Conservation (phyloP, 2,113 vertebrate species). For the Mobula hypostoma region DNA sequence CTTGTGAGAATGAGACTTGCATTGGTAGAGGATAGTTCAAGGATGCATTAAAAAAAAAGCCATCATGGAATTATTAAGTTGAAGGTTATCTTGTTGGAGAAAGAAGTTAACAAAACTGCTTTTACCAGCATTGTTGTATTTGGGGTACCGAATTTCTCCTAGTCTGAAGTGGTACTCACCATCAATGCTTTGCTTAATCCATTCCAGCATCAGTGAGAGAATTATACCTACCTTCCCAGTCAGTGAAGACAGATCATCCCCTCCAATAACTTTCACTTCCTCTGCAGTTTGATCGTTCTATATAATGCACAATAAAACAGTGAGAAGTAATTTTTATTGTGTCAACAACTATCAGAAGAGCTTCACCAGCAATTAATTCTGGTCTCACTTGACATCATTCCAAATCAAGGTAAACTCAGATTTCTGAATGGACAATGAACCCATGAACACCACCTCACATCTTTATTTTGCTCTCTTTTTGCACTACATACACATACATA, state of each 20-base stretch:
- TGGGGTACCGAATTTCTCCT: no score
- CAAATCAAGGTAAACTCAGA: neutral
- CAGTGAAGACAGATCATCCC: slow-evolving; percentile 63
- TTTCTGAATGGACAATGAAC: no score
- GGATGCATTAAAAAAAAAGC: neutral
- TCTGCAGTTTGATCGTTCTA: slow-evolving; percentile 65
- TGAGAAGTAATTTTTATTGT: neutral
- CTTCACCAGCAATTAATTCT: slow-evolving; percentile 39
- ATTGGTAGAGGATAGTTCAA: neutral
- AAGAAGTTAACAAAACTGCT: neutral
- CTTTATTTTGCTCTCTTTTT: no score
- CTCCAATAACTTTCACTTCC: slow-evolving; percentile 64
- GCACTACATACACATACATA: no score
- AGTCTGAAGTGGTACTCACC: neutral
- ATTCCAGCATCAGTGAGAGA: neutral
- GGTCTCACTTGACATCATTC: neutral
- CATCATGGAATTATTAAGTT: neutral
- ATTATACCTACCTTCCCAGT: slow-evolving; percentile 62
- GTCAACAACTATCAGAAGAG: neutral
- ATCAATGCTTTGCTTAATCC: neutral
- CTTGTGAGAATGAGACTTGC: no score
- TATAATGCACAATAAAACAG: slow-evolving; percentile 2
- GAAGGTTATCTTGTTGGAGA: neutral
- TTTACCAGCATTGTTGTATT: neutral
- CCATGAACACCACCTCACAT: no score